Percentiles rank a stretch among this genome's conserved stretches.
Evolutionary conservation across 2,113 vertebrate genomes (phyloP).

Genomic region (Sterna hirundo): DNA sequence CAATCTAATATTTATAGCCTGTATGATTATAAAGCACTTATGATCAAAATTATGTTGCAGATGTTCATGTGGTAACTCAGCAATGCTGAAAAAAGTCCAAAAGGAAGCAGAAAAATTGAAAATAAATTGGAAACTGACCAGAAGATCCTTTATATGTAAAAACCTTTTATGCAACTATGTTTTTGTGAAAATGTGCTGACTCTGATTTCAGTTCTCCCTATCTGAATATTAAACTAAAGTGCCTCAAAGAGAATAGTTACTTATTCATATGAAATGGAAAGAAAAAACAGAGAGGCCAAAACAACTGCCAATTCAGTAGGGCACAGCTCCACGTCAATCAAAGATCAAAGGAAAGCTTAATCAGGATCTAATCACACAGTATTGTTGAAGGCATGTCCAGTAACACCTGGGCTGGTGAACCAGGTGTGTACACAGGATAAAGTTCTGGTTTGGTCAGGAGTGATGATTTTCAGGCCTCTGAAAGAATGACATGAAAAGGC

Average conservation of each 20-base stretch:
- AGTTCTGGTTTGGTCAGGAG: neutral
- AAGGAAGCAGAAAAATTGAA: slow-evolving; percentile 52
- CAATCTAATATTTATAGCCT: slow-evolving; percentile 49
- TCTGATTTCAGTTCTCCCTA: slow-evolving; percentile 52
- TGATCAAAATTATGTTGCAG: slow-evolving; percentile 42
- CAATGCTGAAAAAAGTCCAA: slow-evolving; percentile 17
- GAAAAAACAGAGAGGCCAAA: neutral
- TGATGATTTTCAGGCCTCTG: neutral
- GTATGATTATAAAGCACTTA: slow-evolving; percentile 47
- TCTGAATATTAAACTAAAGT: slow-evolving; percentile 46
- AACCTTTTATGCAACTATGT: slow-evolving; percentile 8
- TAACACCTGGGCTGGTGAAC: neutral
- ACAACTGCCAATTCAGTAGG: neutral
- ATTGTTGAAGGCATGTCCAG: neutral
- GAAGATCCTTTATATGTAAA: slow-evolving; percentile 58
- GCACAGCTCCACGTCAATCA: neutral
- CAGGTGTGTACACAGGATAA: neutral
- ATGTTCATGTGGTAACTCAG: slow-evolving; percentile 50
- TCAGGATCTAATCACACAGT: neutral
- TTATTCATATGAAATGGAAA: slow-evolving; percentile 30
- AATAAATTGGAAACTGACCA: slow-evolving; percentile 57
- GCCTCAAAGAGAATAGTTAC: slow-evolving; percentile 32
- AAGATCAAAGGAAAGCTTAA: neutral
- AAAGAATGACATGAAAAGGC: neutral
- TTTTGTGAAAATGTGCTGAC: slow-evolving; percentile 43